phyloP scores from a whole-genome alignment of 2,113 vertebrate species.

The Rhinoderma darwinii region DNA sequence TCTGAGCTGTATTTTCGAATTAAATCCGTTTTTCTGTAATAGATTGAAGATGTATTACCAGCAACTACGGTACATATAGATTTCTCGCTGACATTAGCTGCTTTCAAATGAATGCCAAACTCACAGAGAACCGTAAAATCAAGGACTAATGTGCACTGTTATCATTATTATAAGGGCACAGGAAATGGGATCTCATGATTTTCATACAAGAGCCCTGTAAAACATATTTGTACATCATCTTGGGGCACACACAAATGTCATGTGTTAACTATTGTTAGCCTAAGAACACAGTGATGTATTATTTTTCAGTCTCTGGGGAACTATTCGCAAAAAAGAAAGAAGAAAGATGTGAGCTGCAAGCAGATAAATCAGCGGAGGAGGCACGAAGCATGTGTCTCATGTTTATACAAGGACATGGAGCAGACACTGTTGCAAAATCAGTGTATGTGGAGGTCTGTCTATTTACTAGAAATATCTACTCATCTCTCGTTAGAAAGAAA shows the following conservation, averaged over 20 bases:
- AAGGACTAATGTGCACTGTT: conserved; percentile 62
- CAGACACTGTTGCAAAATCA: background rate
- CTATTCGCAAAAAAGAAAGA: conserved; percentile 47
- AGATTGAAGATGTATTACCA: conserved; percentile 63
- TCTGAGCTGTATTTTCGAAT: background rate
- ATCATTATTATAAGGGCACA: conserved; percentile 68
- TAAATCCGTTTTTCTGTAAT: conserved; percentile 65
- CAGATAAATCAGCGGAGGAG: conserved; percentile 54
- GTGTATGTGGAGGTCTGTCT: background rate
- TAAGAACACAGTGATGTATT: conserved; percentile 61
- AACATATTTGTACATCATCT: conserved; percentile 69
- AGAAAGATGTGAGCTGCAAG: background rate
- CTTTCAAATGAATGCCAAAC: conserved; percentile 74
- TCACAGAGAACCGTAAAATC: conserved; percentile 64
- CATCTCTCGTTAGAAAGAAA: background rate
- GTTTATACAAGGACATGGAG: background rate
- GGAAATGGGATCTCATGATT: conserved; percentile 69
- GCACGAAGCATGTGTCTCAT: conserved; percentile 1
- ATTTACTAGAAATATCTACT: background rate
- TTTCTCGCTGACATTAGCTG: conserved; percentile 76
- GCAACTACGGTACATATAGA: conserved; percentile 66
- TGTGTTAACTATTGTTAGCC: conserved; percentile 66
- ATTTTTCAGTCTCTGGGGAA: conserved; percentile 56
- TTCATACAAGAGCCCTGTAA: conserved; percentile 67
- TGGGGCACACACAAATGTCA: conserved; percentile 67